phyloP scores from a whole-genome alignment of 2,888 invertebrate species.

The Hipparchia semele region DNA sequence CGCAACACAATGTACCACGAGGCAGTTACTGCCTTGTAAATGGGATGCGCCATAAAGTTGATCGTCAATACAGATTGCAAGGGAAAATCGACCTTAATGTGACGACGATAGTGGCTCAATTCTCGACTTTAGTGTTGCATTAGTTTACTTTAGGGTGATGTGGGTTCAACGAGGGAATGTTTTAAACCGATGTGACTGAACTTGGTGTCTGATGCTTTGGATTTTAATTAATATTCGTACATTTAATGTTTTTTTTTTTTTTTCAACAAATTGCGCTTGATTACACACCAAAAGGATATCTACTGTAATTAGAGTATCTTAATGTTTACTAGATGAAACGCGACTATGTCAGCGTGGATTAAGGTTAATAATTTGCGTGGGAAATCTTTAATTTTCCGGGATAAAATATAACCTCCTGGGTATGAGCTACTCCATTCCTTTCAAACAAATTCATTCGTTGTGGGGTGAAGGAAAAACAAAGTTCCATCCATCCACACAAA shows the following conservation, averaged over 20 bases:
- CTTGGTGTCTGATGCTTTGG: slow-evolving; percentile 6
- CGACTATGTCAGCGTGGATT: too few species aligned
- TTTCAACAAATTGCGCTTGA: background rate
- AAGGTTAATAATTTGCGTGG: too few species aligned
- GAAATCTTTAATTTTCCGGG: too few species aligned
- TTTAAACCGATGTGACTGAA: slow-evolving; percentile 14
- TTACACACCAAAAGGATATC: background rate
- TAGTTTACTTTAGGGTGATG: background rate
- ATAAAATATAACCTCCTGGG: too few species aligned
- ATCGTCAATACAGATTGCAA: slow-evolving; percentile 4
- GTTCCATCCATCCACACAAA: too few species aligned
- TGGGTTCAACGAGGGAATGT: slow-evolving; percentile 9
- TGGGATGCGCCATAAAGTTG: slow-evolving; percentile 17
- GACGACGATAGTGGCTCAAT: slow-evolving; percentile 5
- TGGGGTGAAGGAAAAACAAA: too few species aligned
- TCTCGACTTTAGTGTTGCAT: slow-evolving; percentile 9
- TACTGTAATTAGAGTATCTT: too few species aligned
- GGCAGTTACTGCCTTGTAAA: slow-evolving; percentile 20
- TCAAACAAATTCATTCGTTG: too few species aligned
- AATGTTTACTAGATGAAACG: too few species aligned
- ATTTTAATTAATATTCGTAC: slow-evolving; percentile 15
- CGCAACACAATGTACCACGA: slow-evolving; percentile 16
- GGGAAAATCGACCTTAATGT: slow-evolving; percentile 18
- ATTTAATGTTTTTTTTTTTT: background rate
- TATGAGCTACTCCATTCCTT: too few species aligned